phyloP scores from a whole-genome alignment of 2,113 vertebrate genomes.

The Cyrtonyx montezumae region DNA sequence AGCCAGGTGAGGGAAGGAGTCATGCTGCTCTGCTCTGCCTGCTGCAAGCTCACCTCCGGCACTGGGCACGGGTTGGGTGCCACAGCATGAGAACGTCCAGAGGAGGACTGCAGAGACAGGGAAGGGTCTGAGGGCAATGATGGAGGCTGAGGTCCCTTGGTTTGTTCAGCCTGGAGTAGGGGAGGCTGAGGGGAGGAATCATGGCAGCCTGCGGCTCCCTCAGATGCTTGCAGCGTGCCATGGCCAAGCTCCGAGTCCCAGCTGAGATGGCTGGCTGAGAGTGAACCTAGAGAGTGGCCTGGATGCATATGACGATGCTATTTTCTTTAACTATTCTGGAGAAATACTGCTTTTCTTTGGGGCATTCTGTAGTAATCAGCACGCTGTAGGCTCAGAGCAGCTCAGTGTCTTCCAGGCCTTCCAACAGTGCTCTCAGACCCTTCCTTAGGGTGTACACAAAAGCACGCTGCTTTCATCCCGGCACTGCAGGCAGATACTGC shows the following conservation, averaged over 20 bases:
- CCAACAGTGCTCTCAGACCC: fast-evolving
- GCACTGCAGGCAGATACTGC: constrained; percentile 59
- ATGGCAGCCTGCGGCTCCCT: background rate
- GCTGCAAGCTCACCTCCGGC: background rate
- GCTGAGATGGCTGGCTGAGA: background rate
- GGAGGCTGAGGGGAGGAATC: background rate
- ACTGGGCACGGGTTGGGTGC: background rate
- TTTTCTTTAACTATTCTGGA: background rate
- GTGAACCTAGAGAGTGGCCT: background rate
- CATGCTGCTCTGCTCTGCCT: background rate
- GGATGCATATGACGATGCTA: fast-evolving
- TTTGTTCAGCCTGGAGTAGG: background rate
- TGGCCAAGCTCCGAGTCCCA: too few species aligned
- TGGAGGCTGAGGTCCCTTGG: background rate
- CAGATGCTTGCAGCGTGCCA: background rate
- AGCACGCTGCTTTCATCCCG: background rate
- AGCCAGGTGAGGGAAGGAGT: background rate
- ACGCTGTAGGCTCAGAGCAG: background rate
- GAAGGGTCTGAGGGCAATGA: background rate
- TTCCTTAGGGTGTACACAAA: background rate
- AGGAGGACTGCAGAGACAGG: background rate
- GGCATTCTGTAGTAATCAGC: background rate
- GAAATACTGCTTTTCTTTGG: background rate
- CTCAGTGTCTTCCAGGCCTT: fast-evolving
- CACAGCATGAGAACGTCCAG: background rate